Percentiles rank a stretch among this genome's conserved stretches.
phyloP scores from a whole-genome alignment of 2,113 vertebrate genomes.

The Eonycteris spelaea region DNA sequence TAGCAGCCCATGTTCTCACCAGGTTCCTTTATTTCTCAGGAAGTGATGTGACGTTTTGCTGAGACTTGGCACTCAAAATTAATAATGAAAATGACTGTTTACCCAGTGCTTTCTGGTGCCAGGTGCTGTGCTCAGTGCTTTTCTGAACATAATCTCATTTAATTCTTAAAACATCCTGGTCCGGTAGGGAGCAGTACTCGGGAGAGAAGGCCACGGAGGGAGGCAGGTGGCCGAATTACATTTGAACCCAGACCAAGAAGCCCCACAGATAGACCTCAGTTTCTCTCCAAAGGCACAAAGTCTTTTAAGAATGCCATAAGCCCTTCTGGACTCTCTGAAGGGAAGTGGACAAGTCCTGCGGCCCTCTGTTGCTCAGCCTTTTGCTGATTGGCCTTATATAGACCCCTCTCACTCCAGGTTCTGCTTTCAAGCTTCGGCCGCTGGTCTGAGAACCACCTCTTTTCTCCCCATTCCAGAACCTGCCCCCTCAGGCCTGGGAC shows the following conservation, averaged over 20 bases:
- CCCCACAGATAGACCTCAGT: neutral
- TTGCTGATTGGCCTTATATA: neutral
- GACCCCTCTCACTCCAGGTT: neutral
- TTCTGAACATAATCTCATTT: conserved; percentile 43
- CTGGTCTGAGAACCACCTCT: neutral
- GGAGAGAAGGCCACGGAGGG: neutral
- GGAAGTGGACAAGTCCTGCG: neutral
- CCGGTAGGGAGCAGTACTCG: neutral
- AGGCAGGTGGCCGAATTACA: neutral
- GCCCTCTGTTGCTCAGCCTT: neutral
- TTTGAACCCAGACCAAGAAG: neutral
- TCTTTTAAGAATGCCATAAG: neutral
- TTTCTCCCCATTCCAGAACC: neutral
- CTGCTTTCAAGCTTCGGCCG: neutral
- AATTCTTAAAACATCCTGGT: conserved; percentile 14
- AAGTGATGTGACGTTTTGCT: neutral
- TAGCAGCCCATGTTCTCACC: neutral
- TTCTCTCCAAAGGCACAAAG: neutral
- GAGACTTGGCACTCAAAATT: conserved; percentile 30
- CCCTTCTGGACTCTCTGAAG: neutral
- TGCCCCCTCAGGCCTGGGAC: neutral
- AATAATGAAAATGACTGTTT: conserved; percentile 35
- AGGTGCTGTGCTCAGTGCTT: neutral
- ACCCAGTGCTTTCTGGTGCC: neutral
- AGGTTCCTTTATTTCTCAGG: neutral